Base-by-base conservation (phyloP, 2,113 vertebrate species). In the Sakesphorus luctuosus region DNA sequence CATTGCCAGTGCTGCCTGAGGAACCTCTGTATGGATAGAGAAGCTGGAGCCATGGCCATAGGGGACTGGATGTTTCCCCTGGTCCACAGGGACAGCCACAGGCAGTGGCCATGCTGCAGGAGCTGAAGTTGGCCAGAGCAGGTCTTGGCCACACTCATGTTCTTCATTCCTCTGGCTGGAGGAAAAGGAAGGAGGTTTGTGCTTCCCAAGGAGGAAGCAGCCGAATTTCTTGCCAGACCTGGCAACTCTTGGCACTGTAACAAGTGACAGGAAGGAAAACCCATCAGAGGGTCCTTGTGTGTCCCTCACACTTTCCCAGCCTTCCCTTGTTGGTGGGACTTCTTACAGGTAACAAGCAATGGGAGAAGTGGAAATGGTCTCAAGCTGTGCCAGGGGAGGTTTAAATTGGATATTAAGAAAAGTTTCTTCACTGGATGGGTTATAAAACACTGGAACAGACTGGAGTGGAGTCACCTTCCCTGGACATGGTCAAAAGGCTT, bases 1-100 rank as follows among this genome's bases (percentile, higher is more conserved):
- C 18, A 19, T 11, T 38, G 40, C 13, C 33, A n/a, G 1, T 2
- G 4, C 13, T 24, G 6, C 17, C 5, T 2, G 2, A 28, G 36
- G 36, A 83, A 66, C 16, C 11, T 69, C 31, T 66, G 28, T 13
- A 15, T 4, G 10, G 31, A 24, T 4, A 36, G 24, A 58, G 36
- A 28, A 47, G 5, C n/a, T 47, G 62, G 18, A 53, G 18, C 29
- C 31, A 10, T 11, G 23, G 16, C n/a, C 19, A 3, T 7, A 13
- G 15, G 15, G 13, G n/a, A 65, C 26, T 47, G 13, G 31, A 55
- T 61, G 40, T 66, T 24, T 2, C 21, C 35, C 18, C 33, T 18
- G 16, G 9, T 47, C 24, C 21, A 18, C 21, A 43, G 47, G n/a
- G 53, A 44, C 14, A 63, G 8, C 10, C 55, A 33, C 55, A 56